Base-by-base conservation (phyloP, 2,797 vertebrate genomes). In the Scomberomorus guttatus region DNA sequence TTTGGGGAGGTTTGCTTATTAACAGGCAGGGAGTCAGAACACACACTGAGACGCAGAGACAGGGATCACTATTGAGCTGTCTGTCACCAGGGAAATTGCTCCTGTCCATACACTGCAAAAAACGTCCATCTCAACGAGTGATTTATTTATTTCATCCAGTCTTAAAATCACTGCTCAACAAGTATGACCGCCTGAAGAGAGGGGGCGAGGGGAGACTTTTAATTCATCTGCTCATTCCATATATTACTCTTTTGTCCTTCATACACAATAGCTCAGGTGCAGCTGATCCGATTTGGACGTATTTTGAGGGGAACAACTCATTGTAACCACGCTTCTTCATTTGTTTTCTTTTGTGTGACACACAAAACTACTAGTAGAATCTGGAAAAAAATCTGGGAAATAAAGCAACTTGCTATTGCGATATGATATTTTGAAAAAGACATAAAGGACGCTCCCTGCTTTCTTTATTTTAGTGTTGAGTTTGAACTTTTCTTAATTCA, bases 1-100 rank as follows among this genome's bases (percentile, higher is more conserved):
- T 88, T 85, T 90, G 71, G 84, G 82, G 68, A 83, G 81, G 81
- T 84, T 87, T 91, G 77, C 90, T 94, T 89, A 90, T 92, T 93
- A 93, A 84, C 87, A 88, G 85, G 76, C 87, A 52, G 84, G 86
- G 74, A 90, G 90, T 87, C 87, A 84, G 79, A 89, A 80, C 84
- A 84, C 91, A 88, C 81, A 82, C 77, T 70, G 82, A 87, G 85
- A 83, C 82, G 57, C 59, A 46, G 59, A 90, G 75, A 83, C 81
- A 82, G 72, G 80, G 84, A 91, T 93, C 82, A 86, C 84, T 79
- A 84, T 80, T 80, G 89, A 90, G 77, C 85, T 86, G 82, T 88
- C 85, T 68, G 84, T 92, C 90, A 89, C 71, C 62, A 15, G 85
- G 87, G 82, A 90, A 85, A 87, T 87, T 70, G 71, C 51, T 90